Evolutionary conservation across 2,797 vertebrate species (phyloP), one percentile per base, ranked within the genome.

Genomic region (Garrulus glandarius): DNA sequence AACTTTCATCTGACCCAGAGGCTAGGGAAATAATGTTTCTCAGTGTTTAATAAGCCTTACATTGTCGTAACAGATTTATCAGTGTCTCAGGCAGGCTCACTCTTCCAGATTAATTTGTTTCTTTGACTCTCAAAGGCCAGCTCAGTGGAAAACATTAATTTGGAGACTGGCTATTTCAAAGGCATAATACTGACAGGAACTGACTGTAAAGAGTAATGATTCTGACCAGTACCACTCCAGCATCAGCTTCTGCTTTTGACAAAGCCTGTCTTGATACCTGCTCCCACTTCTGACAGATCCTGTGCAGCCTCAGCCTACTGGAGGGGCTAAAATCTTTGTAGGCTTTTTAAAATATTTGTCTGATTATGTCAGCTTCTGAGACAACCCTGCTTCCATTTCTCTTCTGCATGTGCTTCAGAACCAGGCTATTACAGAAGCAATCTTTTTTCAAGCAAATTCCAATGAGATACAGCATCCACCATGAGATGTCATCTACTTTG

Each of bases 71-170:
- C 52, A 93, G 63, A 96, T 96, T 93, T 86, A 81, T 97, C 92
- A 84, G 63, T 47, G 53, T 93, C 72, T 57, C 69, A 69, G 34
- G 32, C 76, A 81, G 69, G 46, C 67, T 95, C 1, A 0, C 84
- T 96, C 79, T 87, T 89, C 85, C 77, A 91, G 95, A 90, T 86
- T 88, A 94, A 92, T 95, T 93, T 95, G 85, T 95, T 95, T 95
- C 89, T 91, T 94, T 92, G 76, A 76, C 69, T 96, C 72, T 84
- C 59, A 81, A 95, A 84, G 82, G 80, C 87, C 56, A 89, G 37
- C 70, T 94, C 76, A 49, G 24, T 93, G 70, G 43, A 84, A 90
- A 39, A 75, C 36, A 69, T 70, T 92, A 57, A 75, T 94, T 92
- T 82, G 50, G 79, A 67, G 59, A 49, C 23, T 70, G 85, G 55